phyloP scores from a whole-genome alignment of 2,797 vertebrate genomes.

The Crypturellus tataupa region DNA sequence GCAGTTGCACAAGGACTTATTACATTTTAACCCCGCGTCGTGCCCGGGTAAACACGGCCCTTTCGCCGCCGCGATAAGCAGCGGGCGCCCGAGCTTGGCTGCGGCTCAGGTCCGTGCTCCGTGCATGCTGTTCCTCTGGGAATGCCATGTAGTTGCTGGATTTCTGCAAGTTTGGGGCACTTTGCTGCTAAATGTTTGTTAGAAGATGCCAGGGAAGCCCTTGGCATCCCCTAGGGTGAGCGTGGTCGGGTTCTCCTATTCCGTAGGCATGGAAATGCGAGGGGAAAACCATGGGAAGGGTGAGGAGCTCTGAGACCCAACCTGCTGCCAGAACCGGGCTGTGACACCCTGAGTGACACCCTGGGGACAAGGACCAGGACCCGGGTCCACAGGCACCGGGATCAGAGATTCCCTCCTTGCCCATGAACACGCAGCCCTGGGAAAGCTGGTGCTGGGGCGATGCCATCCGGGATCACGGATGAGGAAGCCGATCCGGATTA shows the following conservation, averaged over 20 bases:
- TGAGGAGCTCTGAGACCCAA: background rate
- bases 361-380: too few species aligned
- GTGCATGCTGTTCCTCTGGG: too few species aligned
- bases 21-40: slow-evolving; percentile 57
- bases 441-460: too few species aligned
- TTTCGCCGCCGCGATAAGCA: background rate
- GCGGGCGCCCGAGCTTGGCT: too few species aligned
- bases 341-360: too few species aligned
- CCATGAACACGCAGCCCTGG: too few species aligned
- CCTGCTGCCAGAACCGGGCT: background rate
- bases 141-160: background rate
- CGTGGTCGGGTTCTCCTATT: background rate
- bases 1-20: slow-evolving; percentile 56
- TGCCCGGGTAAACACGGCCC: slow-evolving; percentile 35
- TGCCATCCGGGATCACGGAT: background rate
- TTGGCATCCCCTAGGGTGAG: background rate
- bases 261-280: background rate
- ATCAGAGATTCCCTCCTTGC: too few species aligned
- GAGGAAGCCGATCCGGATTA: background rate
- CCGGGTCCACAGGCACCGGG: too few species aligned
- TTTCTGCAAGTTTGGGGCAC: background rate
- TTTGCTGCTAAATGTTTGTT: background rate
- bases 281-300: background rate
- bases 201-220: background rate
- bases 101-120: too few species aligned